phyloP scores from a whole-genome alignment of 1,140 invertebrate species.

The Drosophila pandora region DNA sequence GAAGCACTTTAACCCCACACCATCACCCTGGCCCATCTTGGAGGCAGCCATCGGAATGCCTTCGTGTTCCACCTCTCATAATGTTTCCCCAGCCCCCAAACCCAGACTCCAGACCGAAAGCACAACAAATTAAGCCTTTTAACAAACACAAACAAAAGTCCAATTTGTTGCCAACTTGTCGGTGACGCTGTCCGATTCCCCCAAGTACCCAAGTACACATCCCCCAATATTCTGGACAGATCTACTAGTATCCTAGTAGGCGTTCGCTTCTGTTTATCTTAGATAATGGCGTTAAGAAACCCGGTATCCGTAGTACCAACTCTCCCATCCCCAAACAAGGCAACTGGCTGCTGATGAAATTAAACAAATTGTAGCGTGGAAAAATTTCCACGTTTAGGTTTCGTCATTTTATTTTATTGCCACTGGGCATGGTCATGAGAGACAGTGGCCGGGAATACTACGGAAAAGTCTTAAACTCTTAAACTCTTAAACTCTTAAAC shows the following conservation, averaged over 20 bases:
- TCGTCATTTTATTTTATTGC: slow-evolving; percentile 62
- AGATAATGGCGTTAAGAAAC: slow-evolving; percentile 67
- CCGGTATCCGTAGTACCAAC: slow-evolving; percentile 22
- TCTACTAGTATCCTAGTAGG: slow-evolving; percentile 14
- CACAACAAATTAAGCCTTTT: slow-evolving; percentile 81
- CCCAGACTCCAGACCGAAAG: not conserved
- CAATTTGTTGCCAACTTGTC: slow-evolving; percentile 75
- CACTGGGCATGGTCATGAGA: slow-evolving; percentile 20
- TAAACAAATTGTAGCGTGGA: slow-evolving; percentile 67
- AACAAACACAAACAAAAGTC: slow-evolving; percentile 81
- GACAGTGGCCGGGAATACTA: slow-evolving; percentile 8
- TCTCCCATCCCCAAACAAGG: no score
- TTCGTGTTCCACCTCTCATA: slow-evolving; percentile 37
- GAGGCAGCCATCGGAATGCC: not conserved
- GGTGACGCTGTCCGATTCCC: slow-evolving; percentile 44
- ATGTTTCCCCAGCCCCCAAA: slow-evolving; percentile 65
- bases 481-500: no score
- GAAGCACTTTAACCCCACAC: slow-evolving; percentile 60
- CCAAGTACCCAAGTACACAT: no score
- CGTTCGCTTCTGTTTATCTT: slow-evolving; percentile 62
- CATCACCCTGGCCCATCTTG: slow-evolving; percentile 1
- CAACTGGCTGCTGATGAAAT: slow-evolving; percentile 53
- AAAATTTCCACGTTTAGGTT: slow-evolving; percentile 61
- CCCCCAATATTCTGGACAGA: no score
- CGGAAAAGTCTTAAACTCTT: no score